Percentiles rank a stretch among this genome's conserved stretches.
Conservation (phyloP, 2,797 vertebrate species). For the Sebastes hubbsi region DNA sequence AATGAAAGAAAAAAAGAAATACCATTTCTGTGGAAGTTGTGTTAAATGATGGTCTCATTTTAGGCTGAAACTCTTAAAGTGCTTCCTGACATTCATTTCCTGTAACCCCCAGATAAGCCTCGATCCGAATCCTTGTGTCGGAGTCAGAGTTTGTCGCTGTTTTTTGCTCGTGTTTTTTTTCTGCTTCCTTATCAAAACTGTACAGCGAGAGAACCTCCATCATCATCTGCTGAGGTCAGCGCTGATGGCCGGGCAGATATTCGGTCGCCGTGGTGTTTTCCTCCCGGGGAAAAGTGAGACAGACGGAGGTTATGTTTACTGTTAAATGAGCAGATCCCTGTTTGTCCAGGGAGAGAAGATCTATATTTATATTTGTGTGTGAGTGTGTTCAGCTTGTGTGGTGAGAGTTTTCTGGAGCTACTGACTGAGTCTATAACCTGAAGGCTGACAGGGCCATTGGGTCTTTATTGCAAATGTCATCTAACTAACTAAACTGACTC, state of each 20-base stretch:
- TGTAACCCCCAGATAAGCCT: not conserved
- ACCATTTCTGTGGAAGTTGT: not conserved
- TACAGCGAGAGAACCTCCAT: not conserved
- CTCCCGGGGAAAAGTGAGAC: not conserved
- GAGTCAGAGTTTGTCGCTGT: slow-evolving; percentile 13
- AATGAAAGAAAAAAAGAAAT: not conserved
- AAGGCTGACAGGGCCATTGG: not conserved
- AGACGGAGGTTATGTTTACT: not conserved
- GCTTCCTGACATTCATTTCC: slow-evolving; percentile 8
- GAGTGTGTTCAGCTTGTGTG: not conserved
- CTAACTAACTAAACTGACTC: not conserved
- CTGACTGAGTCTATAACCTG: not conserved
- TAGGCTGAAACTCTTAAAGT: not conserved
- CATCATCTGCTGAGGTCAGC: slow-evolving; percentile 10
- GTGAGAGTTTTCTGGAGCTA: not conserved
- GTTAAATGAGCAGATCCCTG: slow-evolving; percentile 37
- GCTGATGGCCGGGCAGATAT: slow-evolving; percentile 12
- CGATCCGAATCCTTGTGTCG: not conserved
- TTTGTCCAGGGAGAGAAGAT: slow-evolving; percentile 12
- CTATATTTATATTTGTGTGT: not conserved
- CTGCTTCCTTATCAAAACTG: slow-evolving; percentile 5
- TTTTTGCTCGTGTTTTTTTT: not conserved
- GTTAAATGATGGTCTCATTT: slow-evolving; percentile 13
- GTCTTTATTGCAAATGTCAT: not conserved
- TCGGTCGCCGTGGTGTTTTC: not conserved